phyloP scores from a whole-genome alignment of 1,140 invertebrate genomes.

The Zaprionus africanus region DNA sequence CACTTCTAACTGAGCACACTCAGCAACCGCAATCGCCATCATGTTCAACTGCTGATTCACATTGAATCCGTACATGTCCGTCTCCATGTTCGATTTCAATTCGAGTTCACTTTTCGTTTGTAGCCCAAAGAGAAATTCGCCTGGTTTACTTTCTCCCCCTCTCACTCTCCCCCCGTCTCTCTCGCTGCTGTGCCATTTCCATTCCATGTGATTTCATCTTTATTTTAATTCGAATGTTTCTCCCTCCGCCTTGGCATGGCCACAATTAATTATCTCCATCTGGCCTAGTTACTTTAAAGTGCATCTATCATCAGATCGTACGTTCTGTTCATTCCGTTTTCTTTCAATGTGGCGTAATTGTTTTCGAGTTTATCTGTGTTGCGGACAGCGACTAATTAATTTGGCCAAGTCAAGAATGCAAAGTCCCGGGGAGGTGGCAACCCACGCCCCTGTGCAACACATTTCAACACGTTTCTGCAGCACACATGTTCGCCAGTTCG shows the following conservation, averaged over 20 bases:
- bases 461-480: background rate
- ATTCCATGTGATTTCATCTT: conserved; percentile 71
- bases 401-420: conserved; percentile 4
- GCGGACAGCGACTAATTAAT: conserved; percentile 13
- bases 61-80: conserved; percentile 44
- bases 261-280: conserved; percentile 22
- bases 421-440: background rate
- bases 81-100: conserved; percentile 69
- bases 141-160: background rate
- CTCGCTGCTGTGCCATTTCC: conserved; percentile 44
- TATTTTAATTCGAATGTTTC: conserved; percentile 56
- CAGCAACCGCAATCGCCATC: background rate
- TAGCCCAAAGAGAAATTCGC: conserved; percentile 1
- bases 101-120: conserved; percentile 15
- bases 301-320: conserved; percentile 44
- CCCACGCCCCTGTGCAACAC: background rate
- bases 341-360: conserved; percentile 7
- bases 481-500: conserved; percentile 1
- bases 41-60: conserved; percentile 2
- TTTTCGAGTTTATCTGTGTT: conserved; percentile 8
- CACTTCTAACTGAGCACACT: background rate
- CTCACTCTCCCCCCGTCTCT: too few relatives aligned
- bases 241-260: background rate
- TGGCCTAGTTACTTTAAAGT: conserved; percentile 53
- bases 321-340: background rate